Evolutionary conservation across 2,113 vertebrate genomes (phyloP), one percentile per base, ranked within the genome.

Genomic region (Ranitomeya variabilis): DNA sequence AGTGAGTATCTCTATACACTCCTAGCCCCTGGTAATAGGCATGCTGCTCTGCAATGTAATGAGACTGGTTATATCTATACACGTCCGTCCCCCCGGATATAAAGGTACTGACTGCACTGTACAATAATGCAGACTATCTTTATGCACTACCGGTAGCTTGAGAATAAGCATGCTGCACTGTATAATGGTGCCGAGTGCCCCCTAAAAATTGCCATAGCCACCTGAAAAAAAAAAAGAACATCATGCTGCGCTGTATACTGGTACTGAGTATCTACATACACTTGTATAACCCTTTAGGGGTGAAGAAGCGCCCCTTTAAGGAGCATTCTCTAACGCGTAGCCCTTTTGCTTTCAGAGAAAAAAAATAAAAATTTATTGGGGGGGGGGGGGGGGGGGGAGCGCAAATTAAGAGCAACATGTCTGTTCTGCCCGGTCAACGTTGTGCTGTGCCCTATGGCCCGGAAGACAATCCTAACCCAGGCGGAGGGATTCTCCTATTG

Each of bases 161-260:
- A 85, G 83, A 89, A 79, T 85, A 89, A 89, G 71, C 87, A 89
- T 89, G 87, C 87, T 69, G 87, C 81, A 84, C 87, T 89, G 81
- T 84, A 84, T 89, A 88, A 88, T 83, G 80, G 87, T 54, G 87
- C 66, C 23, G 57, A 82, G 67, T 83, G 80, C 87, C 67, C 76
- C 80, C 66, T 31, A 31, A 83, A 26, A 67, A 78, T 78, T 84
- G 81, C 81, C 87, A 76, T 89, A 89, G 69, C 87, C 81, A 23
- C 55, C 87, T 84, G 81, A 77, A 84, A 86, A 71, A 78, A 76
- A 84, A 89, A 15, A 89, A 89, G 26, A 31, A 31, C 26, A 31
- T 1, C 87, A 89, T 89, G 87, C 87, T n/a, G 81, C 69, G 60
- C 21, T 78, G 87, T 78, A 73, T 88, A 88, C 77, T 88, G 87